phyloP scores from a whole-genome alignment of 2,797 vertebrate genomes.

The Periparus ater region DNA sequence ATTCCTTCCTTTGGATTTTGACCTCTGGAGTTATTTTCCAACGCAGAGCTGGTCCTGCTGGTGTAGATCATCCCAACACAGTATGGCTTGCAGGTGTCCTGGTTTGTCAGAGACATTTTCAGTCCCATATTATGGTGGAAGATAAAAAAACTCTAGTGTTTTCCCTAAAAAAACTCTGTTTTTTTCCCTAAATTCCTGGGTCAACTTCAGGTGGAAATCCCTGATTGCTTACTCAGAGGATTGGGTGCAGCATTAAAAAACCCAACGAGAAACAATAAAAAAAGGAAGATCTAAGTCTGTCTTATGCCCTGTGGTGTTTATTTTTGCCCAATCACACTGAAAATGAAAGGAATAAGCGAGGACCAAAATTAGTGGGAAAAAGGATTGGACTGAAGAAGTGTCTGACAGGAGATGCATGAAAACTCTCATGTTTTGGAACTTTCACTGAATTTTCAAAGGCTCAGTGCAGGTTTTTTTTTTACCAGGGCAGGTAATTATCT shows the following conservation, averaged over 20 bases:
- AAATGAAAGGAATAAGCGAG: not conserved
- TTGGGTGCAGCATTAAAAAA: not conserved
- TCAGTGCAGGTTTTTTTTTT: not conserved
- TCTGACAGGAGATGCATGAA: not conserved
- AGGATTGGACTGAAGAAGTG: not conserved
- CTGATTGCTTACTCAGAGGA: not conserved
- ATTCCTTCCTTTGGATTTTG: not conserved
- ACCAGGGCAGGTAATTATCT: constrained; percentile 10
- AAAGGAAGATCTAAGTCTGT: not conserved
- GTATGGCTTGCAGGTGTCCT: not conserved
- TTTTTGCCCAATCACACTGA: not conserved
- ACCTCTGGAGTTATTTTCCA: not conserved
- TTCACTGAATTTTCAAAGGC: not conserved
- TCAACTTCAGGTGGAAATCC: not conserved
- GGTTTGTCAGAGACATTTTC: not conserved
- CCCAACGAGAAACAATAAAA: not conserved
- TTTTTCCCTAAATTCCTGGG: not conserved
- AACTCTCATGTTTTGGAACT: not conserved
- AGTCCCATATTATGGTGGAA: not conserved
- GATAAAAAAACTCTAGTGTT: not conserved
- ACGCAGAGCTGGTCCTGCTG: not conserved
- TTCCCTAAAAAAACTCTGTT: not conserved
- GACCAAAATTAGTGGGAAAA: not conserved
- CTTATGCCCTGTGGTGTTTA: not conserved
- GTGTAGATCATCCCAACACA: not conserved